These are phyloP conservation scores for Lithophane socia DNA, from an alignment of 2,888 invertebrate species.

Conservation along the genomic window DNA sequence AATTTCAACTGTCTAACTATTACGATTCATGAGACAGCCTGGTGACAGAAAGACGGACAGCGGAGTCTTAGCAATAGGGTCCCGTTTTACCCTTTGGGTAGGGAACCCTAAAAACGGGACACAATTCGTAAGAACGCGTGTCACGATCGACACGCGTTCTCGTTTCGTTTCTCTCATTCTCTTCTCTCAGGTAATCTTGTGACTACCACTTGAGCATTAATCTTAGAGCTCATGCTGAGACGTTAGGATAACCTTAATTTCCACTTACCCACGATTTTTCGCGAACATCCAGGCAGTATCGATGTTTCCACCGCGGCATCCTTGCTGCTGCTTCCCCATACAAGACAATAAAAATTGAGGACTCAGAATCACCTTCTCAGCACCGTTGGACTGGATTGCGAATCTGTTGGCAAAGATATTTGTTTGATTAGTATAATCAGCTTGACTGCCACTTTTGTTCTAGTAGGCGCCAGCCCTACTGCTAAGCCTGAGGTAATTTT, in stretches of 20 bases:
- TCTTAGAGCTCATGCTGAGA: not conserved
- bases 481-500: too few species aligned
- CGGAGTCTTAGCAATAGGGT: too few species aligned
- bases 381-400: constrained; percentile 96
- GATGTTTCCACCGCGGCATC: constrained; percentile 96
- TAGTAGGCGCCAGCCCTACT: too few species aligned
- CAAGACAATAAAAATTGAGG: constrained; percentile 97
- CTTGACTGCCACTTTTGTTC: too few species aligned
- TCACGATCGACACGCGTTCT: too few species aligned
- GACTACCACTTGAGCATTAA: not conserved
- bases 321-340: constrained; percentile 93
- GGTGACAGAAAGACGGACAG: too few species aligned
- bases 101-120: too few species aligned
- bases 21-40: too few species aligned
- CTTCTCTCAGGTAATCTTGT: not conserved
- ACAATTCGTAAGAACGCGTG: not conserved
- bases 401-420: constrained; percentile 87
- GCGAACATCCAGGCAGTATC: constrained; percentile 98
- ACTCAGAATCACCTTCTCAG: constrained; percentile 93
- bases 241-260: too few species aligned
- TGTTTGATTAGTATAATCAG: not conserved
- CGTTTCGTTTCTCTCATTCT: not conserved
- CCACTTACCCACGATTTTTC: constrained; percentile 92
- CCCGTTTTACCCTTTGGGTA: too few species aligned
- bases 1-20: too few species aligned